Evolutionary conservation across 2,113 vertebrate species (phyloP).

Genomic region (Melanerpes aurifrons): DNA sequence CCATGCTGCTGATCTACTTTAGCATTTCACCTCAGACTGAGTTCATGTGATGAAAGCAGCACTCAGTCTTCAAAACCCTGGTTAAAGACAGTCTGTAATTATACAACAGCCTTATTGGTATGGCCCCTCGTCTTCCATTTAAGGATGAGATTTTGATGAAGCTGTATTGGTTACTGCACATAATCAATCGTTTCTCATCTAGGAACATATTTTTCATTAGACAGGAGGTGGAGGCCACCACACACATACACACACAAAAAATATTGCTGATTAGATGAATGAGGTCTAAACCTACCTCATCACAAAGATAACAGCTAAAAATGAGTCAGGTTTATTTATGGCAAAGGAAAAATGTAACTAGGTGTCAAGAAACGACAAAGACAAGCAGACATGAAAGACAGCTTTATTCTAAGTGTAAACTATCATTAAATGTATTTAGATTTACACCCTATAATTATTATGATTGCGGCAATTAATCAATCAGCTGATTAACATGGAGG

Average conservation of each 20-base stretch:
- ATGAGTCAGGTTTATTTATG: constrained; percentile 57
- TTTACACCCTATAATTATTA: constrained; percentile 82
- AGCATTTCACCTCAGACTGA: neutral
- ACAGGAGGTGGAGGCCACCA: constrained; percentile 23
- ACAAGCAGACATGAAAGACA: constrained; percentile 75
- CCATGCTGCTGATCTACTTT: neutral
- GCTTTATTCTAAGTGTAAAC: constrained; percentile 75
- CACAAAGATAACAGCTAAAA: constrained; percentile 49
- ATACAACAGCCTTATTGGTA: neutral
- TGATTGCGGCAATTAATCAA: constrained; percentile 86
- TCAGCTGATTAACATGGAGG: constrained; percentile 80
- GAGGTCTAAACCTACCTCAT: constrained; percentile 52
- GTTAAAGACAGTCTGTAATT: neutral
- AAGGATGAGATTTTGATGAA: constrained; percentile 54
- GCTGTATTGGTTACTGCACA: constrained; percentile 1
- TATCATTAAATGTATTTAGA: constrained; percentile 80
- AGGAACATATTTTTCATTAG: constrained; percentile 59
- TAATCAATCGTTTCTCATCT: constrained; percentile 59
- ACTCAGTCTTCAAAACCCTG: neutral
- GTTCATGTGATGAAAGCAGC: neutral
- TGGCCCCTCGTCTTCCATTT: constrained; percentile 38
- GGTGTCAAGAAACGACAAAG: constrained; percentile 74
- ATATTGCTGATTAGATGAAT: constrained; percentile 39
- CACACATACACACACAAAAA: neutral
- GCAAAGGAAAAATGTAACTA: constrained; percentile 50